A percentile compares a stretch with the other conserved stretches of the same genome.
Conservation (phyloP, 2,113 vertebrate genomes). For the Chlorodrepanis virens region DNA sequence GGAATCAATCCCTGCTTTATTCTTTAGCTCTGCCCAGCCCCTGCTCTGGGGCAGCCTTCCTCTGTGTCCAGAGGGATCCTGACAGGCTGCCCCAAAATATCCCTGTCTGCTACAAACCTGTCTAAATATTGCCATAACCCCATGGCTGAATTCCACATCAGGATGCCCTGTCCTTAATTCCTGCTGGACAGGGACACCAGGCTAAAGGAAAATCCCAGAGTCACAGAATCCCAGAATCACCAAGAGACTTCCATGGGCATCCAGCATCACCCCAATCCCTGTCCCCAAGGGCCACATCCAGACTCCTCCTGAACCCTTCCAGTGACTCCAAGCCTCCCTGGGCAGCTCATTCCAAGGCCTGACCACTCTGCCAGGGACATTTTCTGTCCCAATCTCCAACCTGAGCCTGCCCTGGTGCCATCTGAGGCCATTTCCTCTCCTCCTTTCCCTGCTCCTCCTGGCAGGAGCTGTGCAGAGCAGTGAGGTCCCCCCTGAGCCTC, state of each 20-base stretch:
- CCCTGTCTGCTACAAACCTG: not conserved
- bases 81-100: not conserved
- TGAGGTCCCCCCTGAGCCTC: not conserved
- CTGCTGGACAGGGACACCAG: no score
- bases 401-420: not conserved
- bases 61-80: not conserved
- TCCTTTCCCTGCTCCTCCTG: not conserved
- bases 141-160: not conserved
- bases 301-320: no score
- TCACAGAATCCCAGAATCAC: no score
- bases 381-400: fast-evolving
- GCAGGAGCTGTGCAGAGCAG: not conserved
- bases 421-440: not conserved
- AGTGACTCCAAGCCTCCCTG: not conserved
- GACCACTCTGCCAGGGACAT: no score
- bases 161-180: no score
- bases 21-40: no score
- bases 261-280: not conserved
- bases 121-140: not conserved
- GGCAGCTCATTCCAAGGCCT: not conserved
- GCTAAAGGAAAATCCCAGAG: no score
- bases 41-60: no score
- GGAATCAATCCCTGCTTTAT: no score
- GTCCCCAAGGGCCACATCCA: no score
- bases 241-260: no score